Conservation (phyloP, 2,888 invertebrate genomes). For the Drosophila siamana region DNA sequence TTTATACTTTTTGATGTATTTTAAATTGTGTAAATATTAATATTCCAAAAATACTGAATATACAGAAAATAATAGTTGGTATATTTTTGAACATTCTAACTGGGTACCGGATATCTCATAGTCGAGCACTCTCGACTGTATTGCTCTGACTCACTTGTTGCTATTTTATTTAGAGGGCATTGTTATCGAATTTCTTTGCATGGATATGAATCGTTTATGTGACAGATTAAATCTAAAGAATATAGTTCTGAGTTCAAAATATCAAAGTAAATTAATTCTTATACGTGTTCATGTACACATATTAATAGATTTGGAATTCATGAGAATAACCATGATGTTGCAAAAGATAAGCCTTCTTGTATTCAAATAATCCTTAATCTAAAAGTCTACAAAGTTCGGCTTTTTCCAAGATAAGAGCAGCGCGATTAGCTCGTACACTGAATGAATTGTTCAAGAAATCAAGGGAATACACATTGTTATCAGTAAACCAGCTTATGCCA, state of each 20-base stretch:
- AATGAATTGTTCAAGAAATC: neutral
- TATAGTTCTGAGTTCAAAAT: neutral
- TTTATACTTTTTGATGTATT: no score
- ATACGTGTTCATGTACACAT: neutral
- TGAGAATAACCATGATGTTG: conserved; percentile 4
- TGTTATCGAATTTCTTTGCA: no score
- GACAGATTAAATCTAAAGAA: no score
- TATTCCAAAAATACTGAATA: no score
- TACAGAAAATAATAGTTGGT: no score
- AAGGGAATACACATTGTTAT: neutral
- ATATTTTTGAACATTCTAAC: no score
- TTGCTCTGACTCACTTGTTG: no score
- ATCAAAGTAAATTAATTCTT: neutral
- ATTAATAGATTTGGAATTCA: neutral
- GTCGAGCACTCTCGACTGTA: no score
- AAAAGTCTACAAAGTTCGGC: neutral
- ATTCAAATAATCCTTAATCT: neutral
- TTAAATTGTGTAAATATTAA: no score
- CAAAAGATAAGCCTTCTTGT: neutral
- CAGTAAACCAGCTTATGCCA: neutral
- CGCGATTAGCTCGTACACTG: neutral
- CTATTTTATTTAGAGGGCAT: no score
- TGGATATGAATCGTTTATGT: no score
- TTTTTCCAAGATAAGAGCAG: neutral
- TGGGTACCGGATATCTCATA: no score